Evolutionary conservation across 1,140 invertebrate genomes (phyloP), one percentile per base, ranked within the genome.

Genomic region (Drosophila suzukii): DNA sequence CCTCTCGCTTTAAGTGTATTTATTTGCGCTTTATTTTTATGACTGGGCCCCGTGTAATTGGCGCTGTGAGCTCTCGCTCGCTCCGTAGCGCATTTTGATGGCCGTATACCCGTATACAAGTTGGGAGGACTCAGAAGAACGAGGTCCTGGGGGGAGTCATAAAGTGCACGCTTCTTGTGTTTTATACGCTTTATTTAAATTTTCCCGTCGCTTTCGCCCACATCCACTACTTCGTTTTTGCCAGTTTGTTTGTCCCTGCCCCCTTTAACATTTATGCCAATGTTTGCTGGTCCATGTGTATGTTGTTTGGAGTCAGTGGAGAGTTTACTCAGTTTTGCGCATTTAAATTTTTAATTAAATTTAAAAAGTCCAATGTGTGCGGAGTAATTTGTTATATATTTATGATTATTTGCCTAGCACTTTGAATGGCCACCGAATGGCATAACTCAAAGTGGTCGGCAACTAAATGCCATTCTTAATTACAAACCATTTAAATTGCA

Each of bases 1-100:
- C 36, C 68, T 78, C 59, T 53, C 60, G 59, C 74, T 88, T 86
- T 86, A 86, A 86, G 83, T 86, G 83, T 88, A 86, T 86, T 86
- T 86, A 88, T 86, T 88, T 88, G 83, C 71, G 81, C 79, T 86
- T 86, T 86, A 86, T 86, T 88, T 86, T 86, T 86, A 86, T 83
- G 83, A 82, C 83, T 72, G 70, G 75, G 50, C 74, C 74, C 82
- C 79, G 83, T 88, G 83, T 88, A 86, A 86, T 86, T 86, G 83
- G 85, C 71, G 83, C 78, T 79, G 75, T 73, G 83, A 75, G 79
- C 79, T 30, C 34, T 63, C n/a, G 24, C 43, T 66, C 62, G 77
- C 78, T 73, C 62, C 57, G 75, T 20, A 82, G 83, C 79, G 59
- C 79, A 88, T 72, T 88, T 83, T 79, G 75, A 88, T 82, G 79